Evolutionary conservation across 2,888 invertebrate species (phyloP).

Genomic region (Cheilosia vulpina): DNA sequence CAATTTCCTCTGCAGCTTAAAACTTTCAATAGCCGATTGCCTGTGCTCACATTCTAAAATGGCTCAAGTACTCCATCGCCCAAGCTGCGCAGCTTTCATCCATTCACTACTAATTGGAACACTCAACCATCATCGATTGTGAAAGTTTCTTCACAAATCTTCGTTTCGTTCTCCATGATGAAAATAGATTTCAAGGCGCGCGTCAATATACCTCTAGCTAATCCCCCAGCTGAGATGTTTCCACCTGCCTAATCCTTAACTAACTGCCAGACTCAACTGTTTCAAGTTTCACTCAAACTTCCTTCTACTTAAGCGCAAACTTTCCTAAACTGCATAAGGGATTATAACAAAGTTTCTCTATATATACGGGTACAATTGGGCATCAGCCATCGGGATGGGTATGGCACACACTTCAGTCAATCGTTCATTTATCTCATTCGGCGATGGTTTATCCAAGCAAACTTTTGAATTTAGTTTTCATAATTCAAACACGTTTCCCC

Average conservation of each 20-base stretch:
- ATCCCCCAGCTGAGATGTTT: slow-evolving; percentile 29
- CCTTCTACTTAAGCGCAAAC: slow-evolving; percentile 40
- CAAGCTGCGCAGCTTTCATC: too few relatives aligned
- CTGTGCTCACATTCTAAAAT: too few relatives aligned
- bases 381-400: neutral
- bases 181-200: too few relatives aligned
- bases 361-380: neutral
- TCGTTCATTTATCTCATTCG: slow-evolving; percentile 21
- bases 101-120: too few relatives aligned
- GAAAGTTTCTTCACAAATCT: too few relatives aligned
- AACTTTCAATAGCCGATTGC: too few relatives aligned
- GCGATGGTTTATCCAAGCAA: too few relatives aligned
- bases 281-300: slow-evolving; percentile 43
- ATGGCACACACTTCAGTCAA: slow-evolving; percentile 27
- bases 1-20: too few relatives aligned
- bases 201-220: neutral
- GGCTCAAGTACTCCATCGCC: too few relatives aligned
- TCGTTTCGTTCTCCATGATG: too few relatives aligned
- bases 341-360: slow-evolving; percentile 32
- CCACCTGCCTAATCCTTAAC: slow-evolving; percentile 32
- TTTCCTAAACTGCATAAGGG: slow-evolving; percentile 45
- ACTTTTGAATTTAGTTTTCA: neutral
- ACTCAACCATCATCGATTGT: too few relatives aligned
- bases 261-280: slow-evolving; percentile 42
- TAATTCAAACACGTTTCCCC: neutral